A percentile compares a stretch with the other conserved stretches of the same genome.
phyloP scores from a whole-genome alignment of 1,140 invertebrate genomes.

The Trichonephila clavipes region DNA sequence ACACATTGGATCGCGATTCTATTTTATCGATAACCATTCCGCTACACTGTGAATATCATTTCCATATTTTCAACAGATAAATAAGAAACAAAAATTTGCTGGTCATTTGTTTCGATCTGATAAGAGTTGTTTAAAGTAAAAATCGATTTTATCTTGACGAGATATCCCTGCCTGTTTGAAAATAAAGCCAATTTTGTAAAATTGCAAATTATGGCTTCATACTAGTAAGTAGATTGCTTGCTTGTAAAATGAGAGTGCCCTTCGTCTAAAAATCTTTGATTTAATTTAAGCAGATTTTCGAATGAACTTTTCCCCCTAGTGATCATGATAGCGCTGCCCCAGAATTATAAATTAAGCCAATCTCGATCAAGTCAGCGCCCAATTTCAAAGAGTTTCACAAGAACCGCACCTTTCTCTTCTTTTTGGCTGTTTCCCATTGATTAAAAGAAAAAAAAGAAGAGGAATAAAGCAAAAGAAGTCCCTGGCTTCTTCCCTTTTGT shows the following conservation, averaged over 20 bases:
- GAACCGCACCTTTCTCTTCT: slow-evolving; percentile 22
- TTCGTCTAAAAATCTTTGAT: slow-evolving; percentile 15
- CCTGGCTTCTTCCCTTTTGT: slow-evolving; percentile 20
- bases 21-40: too few relatives aligned
- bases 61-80: too few relatives aligned
- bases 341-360: slow-evolving; percentile 69
- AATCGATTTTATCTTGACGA: neutral
- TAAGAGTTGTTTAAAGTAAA: neutral
- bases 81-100: too few relatives aligned
- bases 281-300: slow-evolving; percentile 58
- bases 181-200: neutral
- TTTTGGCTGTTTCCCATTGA: slow-evolving; percentile 52
- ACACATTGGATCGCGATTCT: too few relatives aligned
- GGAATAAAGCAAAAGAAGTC: slow-evolving; percentile 40
- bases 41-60: too few relatives aligned
- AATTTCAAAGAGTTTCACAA: slow-evolving; percentile 68
- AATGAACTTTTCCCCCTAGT: slow-evolving; percentile 30
- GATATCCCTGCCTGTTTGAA: neutral
- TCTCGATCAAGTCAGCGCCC: slow-evolving; percentile 54
- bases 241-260: neutral
- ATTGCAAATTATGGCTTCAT: neutral
- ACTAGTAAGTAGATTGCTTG: neutral
- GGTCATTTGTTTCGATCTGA: too few relatives aligned
- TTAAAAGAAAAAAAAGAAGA: slow-evolving; percentile 23
- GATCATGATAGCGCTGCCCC: slow-evolving; percentile 45